Conservation (phyloP, 2,888 invertebrate genomes). For the Folsomia candida region DNA sequence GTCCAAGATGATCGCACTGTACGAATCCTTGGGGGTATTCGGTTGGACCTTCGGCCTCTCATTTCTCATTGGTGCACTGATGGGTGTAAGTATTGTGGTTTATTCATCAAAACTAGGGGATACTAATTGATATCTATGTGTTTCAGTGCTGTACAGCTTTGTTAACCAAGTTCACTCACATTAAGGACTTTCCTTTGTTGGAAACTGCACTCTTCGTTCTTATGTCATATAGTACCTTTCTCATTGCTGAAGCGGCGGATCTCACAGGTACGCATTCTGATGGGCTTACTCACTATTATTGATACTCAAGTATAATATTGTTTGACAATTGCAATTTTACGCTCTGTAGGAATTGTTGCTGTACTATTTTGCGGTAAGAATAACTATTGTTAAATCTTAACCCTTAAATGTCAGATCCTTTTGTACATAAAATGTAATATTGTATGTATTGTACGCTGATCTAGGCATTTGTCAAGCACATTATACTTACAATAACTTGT, state of each 20-base stretch:
- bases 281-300: too few species aligned
- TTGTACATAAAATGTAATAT: too few species aligned
- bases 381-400: too few species aligned
- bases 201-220: conserved; percentile 95
- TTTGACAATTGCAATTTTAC: conserved; percentile 7
- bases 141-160: conserved; percentile 82
- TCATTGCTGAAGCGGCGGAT: conserved; percentile 92
- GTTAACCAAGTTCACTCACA: conserved; percentile 91
- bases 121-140: too few species aligned
- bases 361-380: conserved; percentile 92
- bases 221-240: conserved; percentile 96
- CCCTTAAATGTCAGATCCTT: too few species aligned
- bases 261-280: conserved; percentile 80
- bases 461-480: conserved; percentile 92
- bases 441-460: background rate
- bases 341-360: conserved; percentile 78
- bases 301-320: too few species aligned
- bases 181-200: conserved; percentile 88
- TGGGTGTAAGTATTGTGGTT: too few species aligned
- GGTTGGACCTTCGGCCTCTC: conserved; percentile 88
- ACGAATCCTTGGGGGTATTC: conserved; percentile 85
- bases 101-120: too few species aligned
- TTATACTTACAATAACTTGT: conserved; percentile 95
- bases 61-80: conserved; percentile 82
- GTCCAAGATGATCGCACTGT: conserved; percentile 84